Evolutionary conservation across 2,888 invertebrate genomes (phyloP), one percentile per base, ranked within the genome.

Genomic region (Leptinotarsa juncta): DNA sequence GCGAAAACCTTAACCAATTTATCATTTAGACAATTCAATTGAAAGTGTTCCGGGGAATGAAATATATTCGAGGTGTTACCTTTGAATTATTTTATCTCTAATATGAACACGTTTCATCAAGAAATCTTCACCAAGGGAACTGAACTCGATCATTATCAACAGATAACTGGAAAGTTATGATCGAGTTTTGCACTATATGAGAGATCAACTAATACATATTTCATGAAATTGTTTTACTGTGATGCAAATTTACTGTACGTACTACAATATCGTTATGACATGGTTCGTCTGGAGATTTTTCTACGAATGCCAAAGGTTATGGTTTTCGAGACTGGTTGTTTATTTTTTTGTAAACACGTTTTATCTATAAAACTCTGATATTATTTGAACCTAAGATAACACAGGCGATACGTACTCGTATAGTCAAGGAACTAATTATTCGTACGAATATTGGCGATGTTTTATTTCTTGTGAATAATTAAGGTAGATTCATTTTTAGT

Each of bases 71-170:
- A 42, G 0, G n/a, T 51, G 14, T 51, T n/a, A 83, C 83, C 82
- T 80, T 76, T 81, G 80, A 68, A 83, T 67, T 65, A 82, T 80
- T 67, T 76, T 77, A 73, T 77, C 80, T 70, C 81, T 79, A 62
- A 82, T 62, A 16, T 72, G 70, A 32, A 79, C 71, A 80, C 81
- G 80, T 70, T 80, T 79, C 16, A 77, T 65, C 57, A 77, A 67
- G 57, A 76, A 72, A 16, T 77, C 70, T 48, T 80, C 77, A 65
- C 75, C 26, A n/a, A 65, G 15, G 4, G 50, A 53, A 23, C 71
- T 65, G 55, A 32, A 70, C 66, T 72, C 60, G 2, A 69, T 69
- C 75, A 75, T 75, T 50, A 48, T 72, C n/a, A 48, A n/a, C 18
- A 23, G 53, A 55, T 18, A 55, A 73, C 73, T 73, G 26, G 62